phyloP scores from a whole-genome alignment of 2,888 invertebrate genomes.

The Leptopterna dolabrata region DNA sequence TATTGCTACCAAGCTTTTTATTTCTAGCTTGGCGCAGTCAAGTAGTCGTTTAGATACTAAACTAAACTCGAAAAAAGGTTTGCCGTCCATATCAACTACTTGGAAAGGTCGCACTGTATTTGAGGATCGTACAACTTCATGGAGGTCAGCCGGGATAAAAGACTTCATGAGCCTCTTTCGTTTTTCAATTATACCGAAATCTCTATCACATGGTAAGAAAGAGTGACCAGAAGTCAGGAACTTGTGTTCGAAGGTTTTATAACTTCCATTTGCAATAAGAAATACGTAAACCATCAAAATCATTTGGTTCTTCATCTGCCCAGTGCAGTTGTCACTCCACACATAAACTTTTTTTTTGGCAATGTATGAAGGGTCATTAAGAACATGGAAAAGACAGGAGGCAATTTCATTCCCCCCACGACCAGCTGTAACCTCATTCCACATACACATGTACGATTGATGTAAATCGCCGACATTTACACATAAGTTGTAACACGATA shows the following conservation, averaged over 20 bases:
- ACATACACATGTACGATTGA: conserved; percentile 61
- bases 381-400: conserved; percentile 57
- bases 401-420: conserved; percentile 62
- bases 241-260: not conserved
- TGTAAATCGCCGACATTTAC: conserved; percentile 60
- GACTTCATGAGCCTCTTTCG: not conserved
- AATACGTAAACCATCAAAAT: not conserved
- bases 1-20: not conserved
- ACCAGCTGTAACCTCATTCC: conserved; percentile 62
- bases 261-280: not conserved
- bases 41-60: not conserved
- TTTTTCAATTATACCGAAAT: not conserved
- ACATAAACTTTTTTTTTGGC: conserved; percentile 19
- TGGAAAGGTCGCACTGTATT: not conserved
- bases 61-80: not conserved
- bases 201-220: not conserved
- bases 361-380: conserved; percentile 4
- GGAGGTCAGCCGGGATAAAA: not conserved
- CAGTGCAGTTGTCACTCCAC: conserved; percentile 61
- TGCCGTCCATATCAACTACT: too few relatives aligned
- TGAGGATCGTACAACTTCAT: not conserved
- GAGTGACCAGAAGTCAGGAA: not conserved
- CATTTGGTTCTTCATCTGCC: conserved; percentile 61
- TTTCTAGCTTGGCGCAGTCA: not conserved
- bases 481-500: conserved; percentile 62